Base-by-base conservation (phyloP, 2,113 vertebrate species). In the Neogobius melanostomus region DNA sequence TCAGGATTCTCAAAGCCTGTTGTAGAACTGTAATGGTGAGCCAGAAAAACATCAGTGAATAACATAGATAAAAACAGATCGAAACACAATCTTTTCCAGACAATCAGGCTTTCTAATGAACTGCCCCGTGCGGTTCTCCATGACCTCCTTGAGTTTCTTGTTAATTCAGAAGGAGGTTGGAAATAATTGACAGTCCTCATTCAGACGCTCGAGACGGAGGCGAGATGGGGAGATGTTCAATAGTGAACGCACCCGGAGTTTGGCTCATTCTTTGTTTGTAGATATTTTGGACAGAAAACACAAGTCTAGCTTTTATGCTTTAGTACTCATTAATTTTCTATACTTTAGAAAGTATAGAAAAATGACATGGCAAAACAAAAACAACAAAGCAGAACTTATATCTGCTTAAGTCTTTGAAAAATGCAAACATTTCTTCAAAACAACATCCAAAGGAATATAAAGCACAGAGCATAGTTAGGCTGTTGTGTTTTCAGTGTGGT, bases 111-210 rank as follows among this genome's bases (percentile, higher is more conserved):
- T 57, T 64, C 42, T 65, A 83, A 82, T 56, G 67, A 15, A 67
- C 65, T 36, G n/a, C 43, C 3, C 4, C 56, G 53, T 75, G 3
- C 16, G 5, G 42, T 79, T 82, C 82, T 63, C 84, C 83, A 85
- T 90, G 74, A 80, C 67, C 73, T 72, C 49, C 82, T 79, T 45
- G 50, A 79, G 62, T 60, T 70, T 71, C 61, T 8, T 69, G 64
- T 71, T 87, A 75, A 84, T 82, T 89, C 68, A 72, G 67, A 60
- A 61, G 74, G 75, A 77, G 65, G 65, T 72, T 64, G 42, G 57
- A 81, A 69, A 71, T 90, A 88, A 89, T 90, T 90, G 83, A 90
- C 89, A 90, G 70, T 45, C 60, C 52, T 43, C 0, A 72, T 65
- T 66, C 63, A 16, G 81, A 82, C 80, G 68, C 77, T 74, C 54